Evolutionary conservation across 2,888 invertebrate genomes (phyloP), one percentile per base, ranked within the genome.

Genomic region (Marasmarcha lunaedactyla): DNA sequence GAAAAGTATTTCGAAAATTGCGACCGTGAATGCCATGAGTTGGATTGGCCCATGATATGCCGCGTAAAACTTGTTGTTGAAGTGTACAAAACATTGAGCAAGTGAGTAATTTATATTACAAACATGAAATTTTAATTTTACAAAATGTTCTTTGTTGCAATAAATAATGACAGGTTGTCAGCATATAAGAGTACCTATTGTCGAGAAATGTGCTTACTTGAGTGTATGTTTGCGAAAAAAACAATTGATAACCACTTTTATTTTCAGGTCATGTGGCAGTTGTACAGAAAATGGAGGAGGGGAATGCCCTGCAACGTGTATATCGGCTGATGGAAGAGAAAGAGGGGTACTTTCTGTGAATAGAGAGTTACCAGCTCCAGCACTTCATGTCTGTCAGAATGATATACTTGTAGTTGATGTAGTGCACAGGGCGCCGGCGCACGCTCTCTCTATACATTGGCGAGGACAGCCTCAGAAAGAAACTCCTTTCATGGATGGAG

Each of bases 41-140:
- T 90, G 44, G 90, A 89, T 57, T 90, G 90, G 88, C 91, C 91
- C 2, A 91, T 91, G 90, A 90, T 90, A 54, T 93, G 93, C 65
- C 84, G 91, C 42, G 87, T 92, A 46, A 89, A 90, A 71, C 79
- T 93, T 50, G 88, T 88, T 34, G 76, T 93, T 42, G 93, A 92
- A 71, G 87, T 88, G 49, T 90, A 90, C 59, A 88, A 89, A 60
- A 87, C 90, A 2, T 78, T 88, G 48, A 88, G 89, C 84, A 88
- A 87, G 90, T 89, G 71, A 81, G 86, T 71, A 36, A 30, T 11
- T 11, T 30, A 11, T 7, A n/a, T 30, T 20, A 20, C 20, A 20
- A 7, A 3, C 20, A 5, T 5, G 20, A 3, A 20, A 20, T 20
- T 20, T 20, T 20, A 7, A 5, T 5, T 7, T 20, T 20, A 20